Evolutionary conservation across 2,888 invertebrate species (phyloP), one percentile per base, ranked within the genome.

Genomic region (Amphipyra tragopoginis): DNA sequence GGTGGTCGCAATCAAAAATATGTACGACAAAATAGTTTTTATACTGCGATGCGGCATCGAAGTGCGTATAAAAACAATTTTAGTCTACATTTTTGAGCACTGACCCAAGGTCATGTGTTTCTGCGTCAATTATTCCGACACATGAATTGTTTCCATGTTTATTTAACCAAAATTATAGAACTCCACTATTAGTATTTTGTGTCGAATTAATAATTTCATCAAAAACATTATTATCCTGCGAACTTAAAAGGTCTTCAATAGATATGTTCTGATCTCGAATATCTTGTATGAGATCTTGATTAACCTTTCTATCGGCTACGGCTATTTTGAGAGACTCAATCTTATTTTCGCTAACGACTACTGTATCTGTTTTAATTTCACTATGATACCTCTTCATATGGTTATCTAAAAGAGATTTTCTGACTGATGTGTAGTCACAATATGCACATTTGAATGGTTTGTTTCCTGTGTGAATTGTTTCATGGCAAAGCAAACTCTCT

Each of bases 391-490:
- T 72, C 11, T 83, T 87, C 0, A 89, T 66, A 58, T 93, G 92
- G 0, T 82, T 85, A 1, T 85, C 77, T 0, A 92, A 65, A 0
- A 90, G 64, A 0, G 83, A 78, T 9, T 84, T 84, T 15, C 90
- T 79, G 0, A 90, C 85, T 0, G 91, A 85, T 5, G 69, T 85
- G 29, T 91, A 92, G 0, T 80, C 81, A 42, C 93, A 92, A 0
- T 77, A 55, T 0, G 72, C 33, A 44, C 93, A 93, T 45, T 87
- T 85, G 29, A 86, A 91, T 0, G 92, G 90, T 15, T 91, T 93
- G 0, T 80, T 66, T 0, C 92, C 90, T 0, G 92, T 89, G 14
- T 93, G 91, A 1, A 86, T 82, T 0, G 86, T 83, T 26, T 91
- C 90, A 43, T 93, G 93, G 2, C 83, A 83, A 0, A 87, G 47